Conservation (phyloP, 2,888 invertebrate species). For the Chrysina gloriosa region DNA sequence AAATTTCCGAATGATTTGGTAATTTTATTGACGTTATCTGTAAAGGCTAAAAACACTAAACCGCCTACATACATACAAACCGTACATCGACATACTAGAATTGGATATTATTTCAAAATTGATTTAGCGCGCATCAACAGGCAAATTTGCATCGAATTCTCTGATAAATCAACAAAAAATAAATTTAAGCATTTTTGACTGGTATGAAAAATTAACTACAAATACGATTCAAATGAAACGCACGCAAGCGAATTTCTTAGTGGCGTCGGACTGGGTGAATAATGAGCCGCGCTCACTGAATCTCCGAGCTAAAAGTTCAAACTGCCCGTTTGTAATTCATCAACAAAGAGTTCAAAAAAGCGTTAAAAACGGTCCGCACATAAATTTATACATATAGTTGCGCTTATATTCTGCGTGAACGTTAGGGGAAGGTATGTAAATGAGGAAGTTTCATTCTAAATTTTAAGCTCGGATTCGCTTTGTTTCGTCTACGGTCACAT, state of each 20-base stretch:
- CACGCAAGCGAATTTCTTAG: slow-evolving; percentile 15
- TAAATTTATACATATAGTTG: slow-evolving; percentile 40
- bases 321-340: slow-evolving; percentile 42
- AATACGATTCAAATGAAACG: not conserved
- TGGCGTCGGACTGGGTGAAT: not conserved
- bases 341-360: slow-evolving; percentile 44
- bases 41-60: too few relatives aligned
- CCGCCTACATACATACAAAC: too few relatives aligned
- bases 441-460: slow-evolving; percentile 52
- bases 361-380: slow-evolving; percentile 42
- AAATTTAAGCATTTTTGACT: not conserved
- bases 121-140: too few relatives aligned
- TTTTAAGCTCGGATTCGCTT: slow-evolving; percentile 45
- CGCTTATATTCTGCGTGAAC: slow-evolving; percentile 25
- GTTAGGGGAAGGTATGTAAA: slow-evolving; percentile 52
- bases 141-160: not conserved
- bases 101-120: not conserved
- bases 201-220: not conserved
- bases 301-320: slow-evolving; percentile 11
- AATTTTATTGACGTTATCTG: too few relatives aligned
- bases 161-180: not conserved
- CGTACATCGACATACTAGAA: too few relatives aligned
- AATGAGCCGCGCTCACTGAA: slow-evolving; percentile 2
- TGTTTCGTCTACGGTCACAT: slow-evolving; percentile 23
- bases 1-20: too few relatives aligned